Conservation (phyloP, 1,140 invertebrate genomes). For the Diorhabda carinulata region DNA sequence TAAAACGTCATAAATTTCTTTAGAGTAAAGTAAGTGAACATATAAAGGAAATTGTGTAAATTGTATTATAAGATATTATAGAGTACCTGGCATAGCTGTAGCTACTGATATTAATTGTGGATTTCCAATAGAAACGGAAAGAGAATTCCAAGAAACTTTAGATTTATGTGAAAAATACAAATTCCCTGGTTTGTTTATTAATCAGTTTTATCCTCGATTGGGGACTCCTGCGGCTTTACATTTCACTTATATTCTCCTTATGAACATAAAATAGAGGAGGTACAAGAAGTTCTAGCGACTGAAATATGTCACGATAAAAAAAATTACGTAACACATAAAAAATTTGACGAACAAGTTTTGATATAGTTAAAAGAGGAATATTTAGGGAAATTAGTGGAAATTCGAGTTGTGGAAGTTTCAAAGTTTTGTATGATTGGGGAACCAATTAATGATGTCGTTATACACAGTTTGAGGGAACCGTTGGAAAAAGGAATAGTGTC, state of each 20-base stretch:
- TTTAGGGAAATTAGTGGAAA: slow-evolving; percentile 79
- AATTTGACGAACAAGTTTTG: slow-evolving; percentile 92
- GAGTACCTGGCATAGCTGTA: slow-evolving; percentile 84
- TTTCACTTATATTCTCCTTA: slow-evolving; percentile 92
- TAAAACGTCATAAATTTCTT: slow-evolving; percentile 85
- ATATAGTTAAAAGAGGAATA: slow-evolving; percentile 72
- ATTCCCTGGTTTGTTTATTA: slow-evolving; percentile 95
- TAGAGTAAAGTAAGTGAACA: slow-evolving; percentile 56
- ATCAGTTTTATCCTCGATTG: slow-evolving; percentile 94
- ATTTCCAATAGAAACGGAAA: slow-evolving; percentile 92
- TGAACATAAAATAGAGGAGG: slow-evolving; percentile 66
- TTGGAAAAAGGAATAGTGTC: slow-evolving; percentile 53
- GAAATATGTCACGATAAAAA: slow-evolving; percentile 88
- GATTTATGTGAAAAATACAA: slow-evolving; percentile 79
- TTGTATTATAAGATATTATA: slow-evolving; percentile 39
- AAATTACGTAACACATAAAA: slow-evolving; percentile 93
- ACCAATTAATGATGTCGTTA: slow-evolving; percentile 53
- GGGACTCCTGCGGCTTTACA: slow-evolving; percentile 90
- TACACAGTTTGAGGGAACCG: slow-evolving; percentile 52
- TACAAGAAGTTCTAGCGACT: slow-evolving; percentile 84
- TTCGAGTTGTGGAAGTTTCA: slow-evolving; percentile 68
- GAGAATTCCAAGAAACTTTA: slow-evolving; percentile 89
- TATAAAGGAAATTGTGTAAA: neutral
- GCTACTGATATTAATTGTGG: slow-evolving; percentile 99
- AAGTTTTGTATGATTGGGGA: slow-evolving; percentile 86